Conservation (phyloP, 2,797 vertebrate species). For the Peromyscus aztecus region DNA sequence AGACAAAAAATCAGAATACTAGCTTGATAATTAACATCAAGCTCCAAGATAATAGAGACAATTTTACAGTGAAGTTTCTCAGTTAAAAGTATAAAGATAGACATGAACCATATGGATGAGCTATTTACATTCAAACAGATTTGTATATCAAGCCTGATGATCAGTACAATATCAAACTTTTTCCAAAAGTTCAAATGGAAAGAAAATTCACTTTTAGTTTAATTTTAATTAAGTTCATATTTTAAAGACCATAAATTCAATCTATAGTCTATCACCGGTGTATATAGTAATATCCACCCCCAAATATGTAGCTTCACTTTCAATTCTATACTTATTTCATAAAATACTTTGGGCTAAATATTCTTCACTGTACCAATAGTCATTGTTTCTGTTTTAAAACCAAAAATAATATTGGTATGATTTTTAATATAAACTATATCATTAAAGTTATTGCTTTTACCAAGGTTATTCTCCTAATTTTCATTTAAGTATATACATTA, state of each 20-base stretch:
- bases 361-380: not conserved
- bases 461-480: not conserved
- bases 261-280: not conserved
- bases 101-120: not conserved
- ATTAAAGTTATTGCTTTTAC: not conserved
- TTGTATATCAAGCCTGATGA: not conserved
- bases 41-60: not conserved
- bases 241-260: not conserved
- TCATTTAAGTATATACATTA: not conserved
- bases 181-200: not conserved
- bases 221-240: not conserved
- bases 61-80: not conserved
- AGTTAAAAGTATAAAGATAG: not conserved
- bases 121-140: not conserved
- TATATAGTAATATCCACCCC: not conserved
- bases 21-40: conserved; percentile 21
- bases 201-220: not conserved
- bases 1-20: not conserved
- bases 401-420: not conserved
- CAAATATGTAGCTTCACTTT: not conserved
- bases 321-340: not conserved
- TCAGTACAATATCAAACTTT: not conserved
- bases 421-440: too few relatives aligned
- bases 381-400: not conserved
- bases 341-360: not conserved